phyloP scores from a whole-genome alignment of 2,113 vertebrate species.

The Arothron firmamentum region DNA sequence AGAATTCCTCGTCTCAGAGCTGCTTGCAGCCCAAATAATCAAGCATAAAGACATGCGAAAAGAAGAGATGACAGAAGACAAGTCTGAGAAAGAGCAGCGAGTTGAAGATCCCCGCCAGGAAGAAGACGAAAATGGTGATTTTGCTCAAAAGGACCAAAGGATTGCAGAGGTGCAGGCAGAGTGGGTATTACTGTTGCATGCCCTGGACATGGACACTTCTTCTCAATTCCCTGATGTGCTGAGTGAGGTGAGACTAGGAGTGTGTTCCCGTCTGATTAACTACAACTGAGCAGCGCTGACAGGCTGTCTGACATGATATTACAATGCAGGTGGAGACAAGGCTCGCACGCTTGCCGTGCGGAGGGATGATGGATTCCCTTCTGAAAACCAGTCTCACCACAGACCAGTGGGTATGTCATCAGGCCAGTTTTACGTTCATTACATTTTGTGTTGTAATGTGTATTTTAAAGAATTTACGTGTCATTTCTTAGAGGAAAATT shows the following conservation, averaged over 20 bases:
- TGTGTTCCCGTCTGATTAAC: not conserved
- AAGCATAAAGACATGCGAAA: constrained; percentile 43
- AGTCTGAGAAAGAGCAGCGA: constrained; percentile 63
- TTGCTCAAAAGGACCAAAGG: constrained; percentile 5
- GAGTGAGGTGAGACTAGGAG: constrained; percentile 47
- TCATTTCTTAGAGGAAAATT: constrained; percentile 64
- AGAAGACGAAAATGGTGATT: constrained; percentile 14
- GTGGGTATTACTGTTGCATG: constrained; percentile 56
- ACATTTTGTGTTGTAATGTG: not conserved
- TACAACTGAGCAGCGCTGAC: not conserved
- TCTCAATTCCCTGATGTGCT: constrained; percentile 52
- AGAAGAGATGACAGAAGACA: constrained; percentile 39
- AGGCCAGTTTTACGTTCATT: not conserved
- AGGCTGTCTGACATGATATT: not conserved
- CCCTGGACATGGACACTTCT: constrained; percentile 61
- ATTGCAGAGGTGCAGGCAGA: constrained; percentile 53
- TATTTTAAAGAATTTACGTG: not conserved
- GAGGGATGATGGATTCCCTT: constrained; percentile 66
- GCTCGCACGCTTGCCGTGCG: constrained; percentile 49
- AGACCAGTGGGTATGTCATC: constrained; percentile 77
- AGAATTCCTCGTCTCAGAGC: constrained; percentile 74
- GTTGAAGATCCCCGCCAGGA: constrained; percentile 10
- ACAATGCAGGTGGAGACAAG: constrained; percentile 64
- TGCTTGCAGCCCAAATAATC: constrained; percentile 65
- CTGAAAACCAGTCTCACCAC: constrained; percentile 67